Evolutionary conservation across 2,888 invertebrate genomes (phyloP), one percentile per base, ranked within the genome.

Genomic region (Oithona nana): DNA sequence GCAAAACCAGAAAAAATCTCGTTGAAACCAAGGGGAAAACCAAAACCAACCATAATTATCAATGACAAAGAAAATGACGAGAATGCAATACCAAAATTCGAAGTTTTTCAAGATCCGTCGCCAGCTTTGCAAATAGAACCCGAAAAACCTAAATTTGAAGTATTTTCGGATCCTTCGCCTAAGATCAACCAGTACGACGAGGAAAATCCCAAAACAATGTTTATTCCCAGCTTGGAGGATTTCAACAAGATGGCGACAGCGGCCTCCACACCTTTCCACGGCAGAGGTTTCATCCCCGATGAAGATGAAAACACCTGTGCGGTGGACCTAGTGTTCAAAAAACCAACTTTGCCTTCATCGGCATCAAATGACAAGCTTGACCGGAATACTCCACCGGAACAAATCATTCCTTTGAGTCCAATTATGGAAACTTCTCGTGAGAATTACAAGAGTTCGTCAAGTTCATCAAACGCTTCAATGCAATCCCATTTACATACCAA

Each of bases 351-450:
- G 39, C 39, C 39, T 39, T 16, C 39, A 6, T 11, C 52, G 11
- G 20, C 8, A 13, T 8, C 52, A 8, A 51, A 22, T 8, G 52
- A 8, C 6, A 8, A 8, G 11, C 6, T 6, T 22, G 22, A 22
- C 6, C 6, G 8, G 11, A 22, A 51, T n/a, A 51, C n/a, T n/a
- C 51, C 51, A 24, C 54, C 48, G 16, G 29, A 28, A 3, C 28
- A 28, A 28, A 3, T 39, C 20, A 48, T 16, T 30, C 29, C 28
- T 1, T n/a, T 55, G 61, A 66, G 64, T 1, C 64, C 66, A 6
- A 68, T 68, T 30, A 65, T 67, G 64, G 68, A 68, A 62, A 61
- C 64, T 16, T 67, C 67, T 29, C 51, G 65, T 22, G 67, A 68
- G 54, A 63, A 49, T 54, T 24, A 61, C 16, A 28, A 29, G 20